Percentiles rank a stretch among this genome's conserved stretches.
These are phyloP conservation scores for Cantharis rufa DNA, from an alignment of 2,888 invertebrate species.

Conservation along the genomic window DNA sequence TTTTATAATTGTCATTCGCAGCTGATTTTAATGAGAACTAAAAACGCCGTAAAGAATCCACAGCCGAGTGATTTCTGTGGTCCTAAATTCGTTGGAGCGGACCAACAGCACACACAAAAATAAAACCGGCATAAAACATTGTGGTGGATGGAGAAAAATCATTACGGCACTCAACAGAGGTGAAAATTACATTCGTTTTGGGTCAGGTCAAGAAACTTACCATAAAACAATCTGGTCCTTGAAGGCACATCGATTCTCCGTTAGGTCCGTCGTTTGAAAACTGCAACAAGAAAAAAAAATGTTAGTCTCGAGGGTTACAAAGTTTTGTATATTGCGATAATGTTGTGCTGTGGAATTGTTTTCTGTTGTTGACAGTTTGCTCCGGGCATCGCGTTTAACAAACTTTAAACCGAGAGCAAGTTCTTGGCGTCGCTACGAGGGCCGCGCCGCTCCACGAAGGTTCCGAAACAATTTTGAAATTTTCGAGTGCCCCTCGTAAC, in stretches of 20 bases:
- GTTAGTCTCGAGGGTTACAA: constrained; percentile 35
- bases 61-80: constrained; percentile 18
- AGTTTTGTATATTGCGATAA: constrained; percentile 38
- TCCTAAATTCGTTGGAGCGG: constrained; percentile 29
- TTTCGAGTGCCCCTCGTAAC: background rate
- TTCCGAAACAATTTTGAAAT: too few relatives aligned
- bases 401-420: background rate
- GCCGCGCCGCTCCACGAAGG: background rate
- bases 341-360: constrained; percentile 18
- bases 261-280: constrained; percentile 66
- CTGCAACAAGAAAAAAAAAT: constrained; percentile 54
- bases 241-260: constrained; percentile 69
- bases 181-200: constrained; percentile 46
- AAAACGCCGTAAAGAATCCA: constrained; percentile 19
- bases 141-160: constrained; percentile 42
- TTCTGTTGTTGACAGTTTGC: constrained; percentile 16
- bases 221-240: constrained; percentile 74
- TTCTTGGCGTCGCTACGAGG: background rate
- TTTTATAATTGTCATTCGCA: constrained; percentile 23
- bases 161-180: constrained; percentile 45
- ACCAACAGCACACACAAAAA: constrained; percentile 29
- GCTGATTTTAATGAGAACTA: constrained; percentile 24
- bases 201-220: constrained; percentile 56
- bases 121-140: constrained; percentile 33
- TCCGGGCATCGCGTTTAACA: background rate